phyloP scores from a whole-genome alignment of 2,113 vertebrate genomes.

The western clawed frog (Xenopus tropicalis) region UCB_Xtro_10.0 CM004444.2:89233501-89234000 shows the following conservation, averaged over 20 bases:
- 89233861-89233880: constrained; percentile 81
- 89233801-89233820: constrained; percentile 96
- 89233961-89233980: too few relatives aligned
- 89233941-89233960: too few relatives aligned
- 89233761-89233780: constrained; percentile 89
- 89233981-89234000: too few relatives aligned
- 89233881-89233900: constrained; percentile 31
- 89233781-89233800: constrained; percentile 93
- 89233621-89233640: too few relatives aligned
- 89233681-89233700: background rate
- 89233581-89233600: too few relatives aligned
- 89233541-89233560: too few relatives aligned
- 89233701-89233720: constrained; percentile 72
- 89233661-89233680: too few relatives aligned
- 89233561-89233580: too few relatives aligned
- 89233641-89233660: too few relatives aligned
- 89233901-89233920: background rate
- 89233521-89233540: too few relatives aligned
- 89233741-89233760: constrained; percentile 56
- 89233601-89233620: too few relatives aligned
- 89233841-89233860: constrained; percentile 97
- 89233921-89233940: background rate
- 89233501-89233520: too few relatives aligned
- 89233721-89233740: constrained; percentile 59
- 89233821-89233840: constrained; percentile 99